Evolutionary conservation across 23 tunicate species (phyloP).

Genomic region (Clavelina lepadiformis): DNA sequence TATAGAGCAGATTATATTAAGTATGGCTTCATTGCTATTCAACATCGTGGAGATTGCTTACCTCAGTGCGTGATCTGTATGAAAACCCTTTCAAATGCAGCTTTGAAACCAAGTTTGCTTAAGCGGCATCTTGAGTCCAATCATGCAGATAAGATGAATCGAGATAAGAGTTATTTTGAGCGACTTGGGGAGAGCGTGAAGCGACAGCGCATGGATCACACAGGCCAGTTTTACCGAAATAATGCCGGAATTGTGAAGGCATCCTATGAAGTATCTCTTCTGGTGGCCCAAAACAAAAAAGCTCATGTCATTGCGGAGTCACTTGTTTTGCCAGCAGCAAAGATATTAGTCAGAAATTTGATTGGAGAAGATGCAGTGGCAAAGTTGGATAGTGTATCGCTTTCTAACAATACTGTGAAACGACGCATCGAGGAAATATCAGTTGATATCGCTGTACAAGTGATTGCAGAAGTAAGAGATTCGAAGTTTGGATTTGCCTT

Average conservation of each 20-base stretch:
- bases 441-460: conserved; percentile 27
- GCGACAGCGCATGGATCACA: conserved; percentile 50
- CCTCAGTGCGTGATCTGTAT: conserved; percentile 42
- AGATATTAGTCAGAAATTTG: conserved; percentile 25
- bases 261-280: conserved; percentile 22
- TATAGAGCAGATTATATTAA: conserved; percentile 29
- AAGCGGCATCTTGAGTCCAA: conserved; percentile 55
- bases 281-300: conserved; percentile 44
- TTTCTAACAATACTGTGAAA: conserved; percentile 31
- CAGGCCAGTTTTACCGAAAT: conserved; percentile 27
- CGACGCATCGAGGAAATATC: conserved; percentile 29
- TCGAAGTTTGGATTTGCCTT: conserved; percentile 33
- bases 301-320: conserved; percentile 38
- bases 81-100: conserved; percentile 31
- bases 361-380: conserved; percentile 38
- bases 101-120: conserved; percentile 40
- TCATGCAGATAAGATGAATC: conserved; percentile 45
- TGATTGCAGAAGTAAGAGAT: conserved; percentile 27
- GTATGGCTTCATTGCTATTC: conserved; percentile 40
- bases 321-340: conserved; percentile 31
- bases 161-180: conserved; percentile 27
- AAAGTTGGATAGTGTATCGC: conserved; percentile 14
- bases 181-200: conserved; percentile 39
- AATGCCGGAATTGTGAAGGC: conserved; percentile 20
- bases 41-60: conserved; percentile 25